Conservation (phyloP, 2,797 vertebrate genomes). For the Gephyroberyx darwinii region DNA sequence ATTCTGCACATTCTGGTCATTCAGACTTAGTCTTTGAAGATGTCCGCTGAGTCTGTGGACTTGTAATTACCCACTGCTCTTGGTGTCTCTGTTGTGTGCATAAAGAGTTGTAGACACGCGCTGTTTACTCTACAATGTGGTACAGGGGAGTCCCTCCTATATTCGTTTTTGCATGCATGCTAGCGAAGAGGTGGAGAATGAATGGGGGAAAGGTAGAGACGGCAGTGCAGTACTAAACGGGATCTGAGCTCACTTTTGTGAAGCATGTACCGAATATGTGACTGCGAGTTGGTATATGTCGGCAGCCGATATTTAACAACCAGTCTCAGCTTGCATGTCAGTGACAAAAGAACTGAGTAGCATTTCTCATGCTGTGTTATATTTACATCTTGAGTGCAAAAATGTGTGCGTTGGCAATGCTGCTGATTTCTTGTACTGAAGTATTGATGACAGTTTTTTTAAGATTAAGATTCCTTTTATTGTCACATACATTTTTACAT, state of each 20-base stretch:
- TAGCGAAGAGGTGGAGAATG: background rate
- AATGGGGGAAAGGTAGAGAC: background rate
- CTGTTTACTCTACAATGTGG: conserved; percentile 5
- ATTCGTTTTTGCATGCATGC: background rate
- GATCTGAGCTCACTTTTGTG: background rate
- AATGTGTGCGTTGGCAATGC: too few species aligned
- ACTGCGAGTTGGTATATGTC: background rate
- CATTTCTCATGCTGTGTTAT: background rate
- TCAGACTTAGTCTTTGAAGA: conserved; percentile 47
- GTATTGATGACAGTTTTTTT: too few species aligned
- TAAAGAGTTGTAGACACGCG: conserved; percentile 34
- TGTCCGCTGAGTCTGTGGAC: conserved; percentile 15
- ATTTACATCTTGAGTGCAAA: background rate
- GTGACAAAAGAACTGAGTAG: background rate
- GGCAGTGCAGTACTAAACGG: background rate
- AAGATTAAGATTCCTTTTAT: too few species aligned
- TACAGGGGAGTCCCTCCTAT: background rate
- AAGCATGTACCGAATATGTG: background rate
- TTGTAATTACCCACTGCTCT: conserved; percentile 53
- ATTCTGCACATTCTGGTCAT: conserved; percentile 67
- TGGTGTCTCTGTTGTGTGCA: background rate
- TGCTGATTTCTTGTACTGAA: too few species aligned
- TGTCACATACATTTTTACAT: too few species aligned
- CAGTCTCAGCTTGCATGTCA: background rate
- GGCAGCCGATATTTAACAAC: too few species aligned